Evolutionary conservation across 2,888 invertebrate genomes (phyloP), one percentile per base, ranked within the genome.

Genomic region (Mesochorus sp.): DNA sequence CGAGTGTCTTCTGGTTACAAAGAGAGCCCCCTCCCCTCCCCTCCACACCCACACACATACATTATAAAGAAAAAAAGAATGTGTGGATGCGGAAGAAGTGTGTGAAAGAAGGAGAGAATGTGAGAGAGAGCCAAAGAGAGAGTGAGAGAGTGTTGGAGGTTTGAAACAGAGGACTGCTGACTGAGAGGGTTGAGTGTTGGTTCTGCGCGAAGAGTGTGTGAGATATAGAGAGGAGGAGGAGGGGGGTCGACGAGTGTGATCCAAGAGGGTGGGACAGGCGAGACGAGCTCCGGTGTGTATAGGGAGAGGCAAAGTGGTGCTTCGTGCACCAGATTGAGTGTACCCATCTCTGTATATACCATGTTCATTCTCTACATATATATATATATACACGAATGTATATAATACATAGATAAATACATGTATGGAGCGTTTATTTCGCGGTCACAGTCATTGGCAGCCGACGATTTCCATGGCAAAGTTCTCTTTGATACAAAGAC

Each of bases 261-360:
- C 31, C 53, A 57, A 73, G 77, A 47, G 55, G 57, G 19, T 26
- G 78, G 70, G 70, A 70, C 64, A 53, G 74, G 49, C 62, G 62
- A 70, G 44, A 73, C 47, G 57, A 31, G 66, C 44, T 47, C 57
- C 31, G 55, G 39, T 34, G 55, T 53, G 31, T 21, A n/a, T n/a
- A 55, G 42, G 62, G 44, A 55, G 62, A 62, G 68, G 68, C 57
- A 77, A 77, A 77, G 73, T 77, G 77, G 73, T 77, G 73, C 77
- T 77, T 62, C 42, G 77, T 77, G 73, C 62, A 73, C 37, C 42
- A 26, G 74, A 64, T 78, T 64, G 62, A 70, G 68, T 78, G 49
- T 55, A 62, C 64, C 57, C 26, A 59, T 68, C 55, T 61, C 49
- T 34, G 12, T 39, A 24, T 49, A n/a, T 19, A 24, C 49, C 24